These are phyloP conservation scores for Trachymyrmex septentrionalis DNA, from an alignment of 1,140 invertebrate species.

Conservation along the genomic window DNA sequence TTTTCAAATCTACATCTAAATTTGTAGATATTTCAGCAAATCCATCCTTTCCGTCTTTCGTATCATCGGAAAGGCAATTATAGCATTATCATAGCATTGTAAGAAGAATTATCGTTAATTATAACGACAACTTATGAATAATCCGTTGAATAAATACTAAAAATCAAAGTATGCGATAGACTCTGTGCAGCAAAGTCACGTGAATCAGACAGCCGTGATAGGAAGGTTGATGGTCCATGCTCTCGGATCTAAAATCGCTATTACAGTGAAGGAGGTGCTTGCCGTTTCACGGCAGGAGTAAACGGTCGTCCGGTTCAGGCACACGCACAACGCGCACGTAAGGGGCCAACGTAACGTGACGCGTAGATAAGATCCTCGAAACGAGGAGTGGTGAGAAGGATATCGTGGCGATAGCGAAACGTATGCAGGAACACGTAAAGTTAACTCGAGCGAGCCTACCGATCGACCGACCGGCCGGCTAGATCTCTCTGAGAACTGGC, in stretches of 20 bases:
- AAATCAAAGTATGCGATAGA: not conserved
- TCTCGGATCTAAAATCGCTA: slow-evolving; percentile 76
- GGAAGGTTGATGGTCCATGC: not conserved
- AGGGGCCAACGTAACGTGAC: slow-evolving; percentile 74
- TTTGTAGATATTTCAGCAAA: too few species aligned
- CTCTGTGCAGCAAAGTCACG: not conserved
- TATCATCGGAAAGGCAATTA: too few species aligned
- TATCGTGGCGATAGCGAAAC: slow-evolving; percentile 71
- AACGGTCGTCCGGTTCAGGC: slow-evolving; percentile 67
- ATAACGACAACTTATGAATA: not conserved
- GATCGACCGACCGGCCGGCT: slow-evolving; percentile 22
- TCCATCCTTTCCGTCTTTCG: too few species aligned
- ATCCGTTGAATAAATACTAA: not conserved
- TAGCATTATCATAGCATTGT: too few species aligned
- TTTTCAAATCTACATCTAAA: too few species aligned
- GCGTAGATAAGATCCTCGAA: slow-evolving; percentile 79
- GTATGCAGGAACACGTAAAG: slow-evolving; percentile 76
- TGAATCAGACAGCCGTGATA: not conserved
- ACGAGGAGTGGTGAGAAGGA: slow-evolving; percentile 46
- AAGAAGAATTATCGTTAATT: not conserved
- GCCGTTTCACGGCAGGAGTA: slow-evolving; percentile 72
- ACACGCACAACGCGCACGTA: slow-evolving; percentile 68
- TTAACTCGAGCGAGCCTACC: slow-evolving; percentile 67
- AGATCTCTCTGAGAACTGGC: slow-evolving; percentile 66
- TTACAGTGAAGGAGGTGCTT: slow-evolving; percentile 73